phyloP scores from a whole-genome alignment of 2,888 invertebrate genomes.

The Oxytorus armatus region DNA sequence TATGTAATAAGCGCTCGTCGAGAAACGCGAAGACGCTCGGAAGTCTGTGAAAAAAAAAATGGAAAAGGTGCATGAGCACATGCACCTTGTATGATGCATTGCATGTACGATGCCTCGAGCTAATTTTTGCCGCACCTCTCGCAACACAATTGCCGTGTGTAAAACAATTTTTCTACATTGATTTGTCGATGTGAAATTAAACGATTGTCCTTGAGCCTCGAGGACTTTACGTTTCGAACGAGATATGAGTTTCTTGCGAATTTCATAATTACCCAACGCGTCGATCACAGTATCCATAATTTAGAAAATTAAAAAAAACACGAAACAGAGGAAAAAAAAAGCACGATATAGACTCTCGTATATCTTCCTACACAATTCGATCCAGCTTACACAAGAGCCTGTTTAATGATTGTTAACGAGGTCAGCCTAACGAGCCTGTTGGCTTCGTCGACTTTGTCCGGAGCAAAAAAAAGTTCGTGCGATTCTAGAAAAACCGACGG shows the following conservation, averaged over 20 bases:
- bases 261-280: not conserved
- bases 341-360: slow-evolving; percentile 10
- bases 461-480: not conserved
- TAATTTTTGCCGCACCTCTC: slow-evolving; percentile 36
- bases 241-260: not conserved
- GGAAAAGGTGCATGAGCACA: slow-evolving; percentile 49
- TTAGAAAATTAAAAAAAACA: slow-evolving; percentile 7
- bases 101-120: slow-evolving; percentile 14
- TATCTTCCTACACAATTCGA: slow-evolving; percentile 46
- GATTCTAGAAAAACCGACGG: not conserved
- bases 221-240: slow-evolving; percentile 20
- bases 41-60: slow-evolving; percentile 30
- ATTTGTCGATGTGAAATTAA: slow-evolving; percentile 6
- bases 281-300: slow-evolving; percentile 10
- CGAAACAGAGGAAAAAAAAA: slow-evolving; percentile 4
- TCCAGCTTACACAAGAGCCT: slow-evolving; percentile 54
- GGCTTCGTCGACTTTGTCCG: slow-evolving; percentile 18
- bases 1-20: slow-evolving; percentile 61
- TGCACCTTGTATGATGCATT: slow-evolving; percentile 39
- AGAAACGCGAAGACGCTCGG: slow-evolving; percentile 37
- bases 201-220: slow-evolving; percentile 48
- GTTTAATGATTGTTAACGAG: slow-evolving; percentile 59
- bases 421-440: slow-evolving; percentile 58
- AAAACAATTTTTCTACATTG: slow-evolving; percentile 21
- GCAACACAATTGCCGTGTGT: slow-evolving; percentile 22